These are phyloP conservation scores for Pomatorhinus ruficollis DNA, from an alignment of 2,113 vertebrate species.

Conservation along the genomic window DNA sequence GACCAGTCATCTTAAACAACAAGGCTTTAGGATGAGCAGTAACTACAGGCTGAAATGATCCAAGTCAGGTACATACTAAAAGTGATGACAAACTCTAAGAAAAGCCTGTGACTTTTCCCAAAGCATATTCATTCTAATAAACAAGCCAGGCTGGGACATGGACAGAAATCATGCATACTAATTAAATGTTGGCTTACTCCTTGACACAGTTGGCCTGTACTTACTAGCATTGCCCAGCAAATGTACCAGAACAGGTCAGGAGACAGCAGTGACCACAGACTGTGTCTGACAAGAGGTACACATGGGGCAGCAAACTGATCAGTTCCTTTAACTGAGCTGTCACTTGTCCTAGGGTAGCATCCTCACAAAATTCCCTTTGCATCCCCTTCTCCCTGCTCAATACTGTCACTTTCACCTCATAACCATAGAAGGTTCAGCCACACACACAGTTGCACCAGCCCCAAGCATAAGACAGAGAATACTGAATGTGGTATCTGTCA, in stretches of 20 bases:
- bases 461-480: neutral
- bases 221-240: neutral
- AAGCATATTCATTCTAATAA: neutral
- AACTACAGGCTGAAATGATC: accelerated
- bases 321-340: neutral
- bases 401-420: neutral
- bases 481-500: neutral
- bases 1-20: neutral
- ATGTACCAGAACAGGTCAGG: neutral
- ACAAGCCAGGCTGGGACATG: accelerated
- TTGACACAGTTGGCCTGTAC: neutral
- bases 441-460: neutral
- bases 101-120: neutral
- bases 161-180: neutral
- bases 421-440: neutral
- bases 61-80: neutral
- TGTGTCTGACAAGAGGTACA: accelerated
- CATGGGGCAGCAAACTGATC: accelerated
- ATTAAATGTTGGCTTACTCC: neutral
- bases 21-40: neutral
- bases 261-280: neutral
- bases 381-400: neutral
- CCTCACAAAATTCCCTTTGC: neutral
- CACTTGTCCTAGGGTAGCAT: neutral
- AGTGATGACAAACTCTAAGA: neutral